Evolutionary conservation across 2,888 invertebrate genomes (phyloP).

Genomic region (Sarcophaga carnaria): DNA sequence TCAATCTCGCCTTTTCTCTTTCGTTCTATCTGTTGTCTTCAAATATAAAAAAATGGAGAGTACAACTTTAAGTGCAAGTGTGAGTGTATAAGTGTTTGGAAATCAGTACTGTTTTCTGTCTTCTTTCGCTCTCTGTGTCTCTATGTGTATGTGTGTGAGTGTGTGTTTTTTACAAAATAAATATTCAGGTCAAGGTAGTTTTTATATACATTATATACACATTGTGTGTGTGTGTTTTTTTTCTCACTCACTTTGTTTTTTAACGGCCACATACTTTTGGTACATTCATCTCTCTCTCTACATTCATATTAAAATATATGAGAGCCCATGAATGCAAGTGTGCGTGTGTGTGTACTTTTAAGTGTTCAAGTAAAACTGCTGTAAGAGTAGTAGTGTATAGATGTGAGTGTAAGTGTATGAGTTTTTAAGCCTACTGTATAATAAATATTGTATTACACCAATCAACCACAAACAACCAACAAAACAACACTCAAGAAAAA

Average conservation of each 20-base stretch:
- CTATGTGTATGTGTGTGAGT: background rate
- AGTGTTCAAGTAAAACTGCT: background rate
- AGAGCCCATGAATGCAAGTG: background rate
- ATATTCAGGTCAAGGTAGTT: constrained; percentile 58
- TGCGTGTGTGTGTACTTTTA: background rate
- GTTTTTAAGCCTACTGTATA: constrained; percentile 31
- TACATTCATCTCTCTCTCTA: constrained; percentile 7
- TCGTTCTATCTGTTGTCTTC: too few relatives aligned
- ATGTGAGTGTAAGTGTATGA: too few relatives aligned
- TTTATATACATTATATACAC: constrained; percentile 13
- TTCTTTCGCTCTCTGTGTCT: background rate
- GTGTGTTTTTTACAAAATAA: constrained; percentile 24
- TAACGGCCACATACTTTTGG: constrained; percentile 21
- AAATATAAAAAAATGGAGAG: too few relatives aligned
- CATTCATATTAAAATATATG: background rate
- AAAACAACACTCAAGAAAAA: background rate
- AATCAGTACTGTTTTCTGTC: background rate
- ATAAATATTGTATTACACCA: constrained; percentile 17
- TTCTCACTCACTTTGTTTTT: background rate
- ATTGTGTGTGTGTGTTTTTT: too few relatives aligned
- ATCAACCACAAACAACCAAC: background rate
- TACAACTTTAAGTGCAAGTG: background rate
- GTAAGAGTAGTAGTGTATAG: too few relatives aligned
- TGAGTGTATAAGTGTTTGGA: background rate
- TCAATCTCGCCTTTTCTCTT: background rate